Base-by-base conservation (phyloP, 2,888 invertebrate species). In the Cephus spinipes region DNA sequence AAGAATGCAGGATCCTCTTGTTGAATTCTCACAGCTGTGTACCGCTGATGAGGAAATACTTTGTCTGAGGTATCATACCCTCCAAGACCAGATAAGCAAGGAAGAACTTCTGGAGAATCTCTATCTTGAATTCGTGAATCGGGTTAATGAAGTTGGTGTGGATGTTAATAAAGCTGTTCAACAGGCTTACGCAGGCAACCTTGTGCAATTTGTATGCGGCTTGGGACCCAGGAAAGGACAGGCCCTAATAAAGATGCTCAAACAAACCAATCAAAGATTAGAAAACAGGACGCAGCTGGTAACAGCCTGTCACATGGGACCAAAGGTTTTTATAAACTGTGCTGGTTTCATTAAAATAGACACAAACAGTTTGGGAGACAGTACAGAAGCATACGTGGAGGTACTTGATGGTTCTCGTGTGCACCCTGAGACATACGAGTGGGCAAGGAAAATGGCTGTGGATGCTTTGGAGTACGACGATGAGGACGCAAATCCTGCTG, bases 371-470 rank as follows among this genome's bases (percentile, higher is more conserved):
- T 92, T 98, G 73, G 98, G 98, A 2, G 98, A 99, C 87, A 94
- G 97, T 89, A 98, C 98, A 0, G 98, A 98, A 89, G 97, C 97
- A 0, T 98, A 98, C 87, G 97, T 98, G 0, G 97, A 99, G 93
- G 98, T 99, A 1, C 92, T 99, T 76, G 99, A 99, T 89, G 98
- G 99, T 0, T 98, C 99, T 0, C 94, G 99, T 85, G 99, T 99
- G 0, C 99, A 99, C 92, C 99, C 99, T 0, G 99, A 99, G 93
- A 98, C 99, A 0, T 99, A 99, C 91, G 99, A 99, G 89, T 99
- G 99, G 99, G 99, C 99, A 0, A 93, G 99, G 69, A 99, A 99
- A 92, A 99, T 99, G 99, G 99, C 99, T 0, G 98, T 99, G 0
- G 99, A 99, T 92, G 99, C 99, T 1, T 92, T 99, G 74, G 99